Percentiles rank a stretch among this genome's conserved stretches.
Evolutionary conservation across 1,140 invertebrate genomes (phyloP).

Genomic region (Atta cephalotes): DNA sequence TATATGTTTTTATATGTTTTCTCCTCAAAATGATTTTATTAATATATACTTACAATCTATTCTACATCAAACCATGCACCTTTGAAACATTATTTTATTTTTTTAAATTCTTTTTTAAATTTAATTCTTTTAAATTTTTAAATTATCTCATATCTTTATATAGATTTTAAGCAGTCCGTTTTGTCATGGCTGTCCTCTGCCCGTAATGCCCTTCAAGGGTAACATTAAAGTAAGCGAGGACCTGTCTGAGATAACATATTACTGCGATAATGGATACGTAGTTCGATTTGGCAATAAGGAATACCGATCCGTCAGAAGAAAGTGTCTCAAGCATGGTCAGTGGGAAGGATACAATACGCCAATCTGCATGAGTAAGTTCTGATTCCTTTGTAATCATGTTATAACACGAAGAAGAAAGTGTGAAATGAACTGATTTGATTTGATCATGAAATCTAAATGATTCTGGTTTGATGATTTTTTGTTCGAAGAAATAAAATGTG

Average conservation of each 20-base stretch:
- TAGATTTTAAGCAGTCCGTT: conserved; percentile 85
- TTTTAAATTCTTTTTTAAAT: too few relatives aligned
- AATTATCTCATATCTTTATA: neutral
- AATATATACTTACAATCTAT: too few relatives aligned
- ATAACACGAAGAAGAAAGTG: neutral
- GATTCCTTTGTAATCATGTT: neutral
- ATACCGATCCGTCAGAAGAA: conserved; percentile 74
- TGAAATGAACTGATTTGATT: neutral
- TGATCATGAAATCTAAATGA: neutral
- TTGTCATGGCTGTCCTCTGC: conserved; percentile 86
- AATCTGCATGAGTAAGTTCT: conserved; percentile 86
- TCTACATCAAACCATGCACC: too few relatives aligned
- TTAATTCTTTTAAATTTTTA: too few relatives aligned
- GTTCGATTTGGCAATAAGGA: conserved; percentile 83
- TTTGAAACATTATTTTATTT: too few relatives aligned
- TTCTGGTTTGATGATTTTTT: neutral
- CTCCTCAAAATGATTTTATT: too few relatives aligned
- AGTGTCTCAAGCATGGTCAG: conserved; percentile 85
- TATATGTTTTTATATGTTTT: too few relatives aligned
- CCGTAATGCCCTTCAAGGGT: conserved; percentile 83
- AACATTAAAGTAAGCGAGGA: conserved; percentile 79
- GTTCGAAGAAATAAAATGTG: conserved; percentile 85
- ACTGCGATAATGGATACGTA: conserved; percentile 80
- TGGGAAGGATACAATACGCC: conserved; percentile 86
- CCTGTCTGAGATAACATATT: conserved; percentile 78